Percentiles rank a stretch among this genome's conserved stretches.
Conservation (phyloP, 2,113 vertebrate species). For the Corythoichthys intestinalis region DNA sequence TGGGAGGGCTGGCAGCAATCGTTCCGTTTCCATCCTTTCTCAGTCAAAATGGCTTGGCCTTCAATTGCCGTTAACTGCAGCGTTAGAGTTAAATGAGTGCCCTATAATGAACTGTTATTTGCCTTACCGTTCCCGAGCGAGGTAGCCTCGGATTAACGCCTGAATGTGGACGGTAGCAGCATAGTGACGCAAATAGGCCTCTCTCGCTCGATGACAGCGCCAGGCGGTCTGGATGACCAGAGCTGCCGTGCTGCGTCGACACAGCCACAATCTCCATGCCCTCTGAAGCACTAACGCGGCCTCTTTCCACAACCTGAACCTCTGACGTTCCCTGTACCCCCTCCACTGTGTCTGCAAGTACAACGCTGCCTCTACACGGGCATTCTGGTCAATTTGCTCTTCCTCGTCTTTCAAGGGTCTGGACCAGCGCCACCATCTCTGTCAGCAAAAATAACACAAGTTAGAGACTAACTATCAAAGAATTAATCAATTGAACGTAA, state of each 20-base stretch:
- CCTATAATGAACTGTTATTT: not conserved
- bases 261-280: conserved; percentile 72
- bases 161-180: conserved; percentile 75
- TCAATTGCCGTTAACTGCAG: too few species aligned
- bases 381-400: conserved; percentile 42
- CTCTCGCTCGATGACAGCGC: conserved; percentile 75
- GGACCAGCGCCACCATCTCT: conserved; percentile 85
- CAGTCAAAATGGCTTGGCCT: too few species aligned
- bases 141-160: conserved; percentile 74
- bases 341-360: conserved; percentile 85
- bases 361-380: conserved; percentile 71
- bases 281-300: conserved; percentile 82
- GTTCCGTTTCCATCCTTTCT: too few species aligned
- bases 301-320: conserved; percentile 73
- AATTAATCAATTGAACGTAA: too few species aligned
- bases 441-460: not conserved
- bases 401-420: conserved; percentile 42
- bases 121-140: conserved; percentile 80
- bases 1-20: too few species aligned
- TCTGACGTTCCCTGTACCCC: conserved; percentile 73
- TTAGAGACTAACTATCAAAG: too few species aligned
- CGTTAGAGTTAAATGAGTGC: not conserved
- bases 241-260: conserved; percentile 70
- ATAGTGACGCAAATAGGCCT: conserved; percentile 61
- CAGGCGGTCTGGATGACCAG: conserved; percentile 83